phyloP scores from a whole-genome alignment of 2,888 invertebrate genomes.

The Leptura quadrifasciata region DNA sequence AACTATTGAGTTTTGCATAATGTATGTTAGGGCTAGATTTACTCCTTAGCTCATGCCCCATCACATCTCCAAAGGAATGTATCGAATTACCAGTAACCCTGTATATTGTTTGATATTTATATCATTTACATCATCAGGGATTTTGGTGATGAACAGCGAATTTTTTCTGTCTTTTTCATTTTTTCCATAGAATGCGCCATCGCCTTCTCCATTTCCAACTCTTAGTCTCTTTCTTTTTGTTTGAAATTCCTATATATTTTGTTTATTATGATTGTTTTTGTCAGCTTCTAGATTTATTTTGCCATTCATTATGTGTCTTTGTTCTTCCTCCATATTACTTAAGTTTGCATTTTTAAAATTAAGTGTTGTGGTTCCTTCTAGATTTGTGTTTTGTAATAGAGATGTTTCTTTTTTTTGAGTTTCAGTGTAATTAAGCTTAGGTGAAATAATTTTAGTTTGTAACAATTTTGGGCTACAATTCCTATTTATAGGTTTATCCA shows the following conservation, averaged over 20 bases:
- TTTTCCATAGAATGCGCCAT: slow-evolving; percentile 13
- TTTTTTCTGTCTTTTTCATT: slow-evolving; percentile 1
- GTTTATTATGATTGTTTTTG: too few species aligned
- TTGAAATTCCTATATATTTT: too few species aligned
- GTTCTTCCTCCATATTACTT: neutral
- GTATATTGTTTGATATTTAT: too few species aligned
- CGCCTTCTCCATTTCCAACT: slow-evolving; percentile 10
- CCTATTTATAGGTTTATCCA: neutral
- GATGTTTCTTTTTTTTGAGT: neutral
- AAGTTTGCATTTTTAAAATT: neutral
- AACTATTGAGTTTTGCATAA: too few species aligned
- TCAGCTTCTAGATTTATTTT: too few species aligned
- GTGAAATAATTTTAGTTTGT: neutral
- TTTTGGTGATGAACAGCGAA: slow-evolving; percentile 2
- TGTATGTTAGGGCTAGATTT: too few species aligned
- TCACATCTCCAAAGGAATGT: too few species aligned
- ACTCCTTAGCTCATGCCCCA: too few species aligned
- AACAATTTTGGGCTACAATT: neutral
- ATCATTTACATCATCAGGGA: neutral
- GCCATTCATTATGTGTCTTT: too few species aligned
- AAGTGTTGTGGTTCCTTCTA: neutral
- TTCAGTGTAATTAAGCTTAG: neutral
- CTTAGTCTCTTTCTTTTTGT: neutral
- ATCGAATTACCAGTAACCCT: too few species aligned
- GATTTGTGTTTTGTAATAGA: neutral